Evolutionary conservation across 2,797 vertebrate genomes (phyloP), one percentile per base, ranked within the genome.

Genomic region (Capromys pilorides): DNA sequence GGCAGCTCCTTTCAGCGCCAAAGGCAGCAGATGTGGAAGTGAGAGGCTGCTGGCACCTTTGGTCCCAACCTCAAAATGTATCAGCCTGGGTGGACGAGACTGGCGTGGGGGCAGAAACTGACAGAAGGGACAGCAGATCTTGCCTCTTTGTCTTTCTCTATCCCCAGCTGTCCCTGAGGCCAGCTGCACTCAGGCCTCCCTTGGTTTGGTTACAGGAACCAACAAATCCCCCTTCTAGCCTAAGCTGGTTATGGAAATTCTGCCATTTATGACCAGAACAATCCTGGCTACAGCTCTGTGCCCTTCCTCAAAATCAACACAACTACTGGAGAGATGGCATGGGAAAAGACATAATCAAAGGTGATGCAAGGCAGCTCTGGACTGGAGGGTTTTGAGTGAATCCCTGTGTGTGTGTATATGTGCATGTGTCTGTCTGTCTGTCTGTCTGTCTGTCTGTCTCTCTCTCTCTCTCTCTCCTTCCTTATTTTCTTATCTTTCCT

Each of bases 181-280:
- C 83, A 73, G 36, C 79, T 54, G 36, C 9, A 45, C 51, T 49
- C 13, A 31, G 24, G 14, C 6, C 2, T 26, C 66, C 16, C n/a
- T 87, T 69, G 59, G 71, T 82, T 75, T 86, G 69, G 21, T 90
- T 92, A 93, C 9, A 88, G 64, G 39, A 73, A 86, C 45, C 57
- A 66, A 86, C 39, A 93, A 75, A n/a, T 73, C 33, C 13, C 57
- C 39, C 41, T 66, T 92, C 61, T 69, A 67, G n/a, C 61, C 16
- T 67, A 26, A 39, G 28, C 49, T 69, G 28, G 59, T 81, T 69
- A 41, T 62, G 26, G 24, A 86, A 94, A 54, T 66, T 75, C 75
- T 79, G 54, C 61, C 36, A 39, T 75, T 84, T 61, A 8, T 62
- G 26, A 77, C 54, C 51, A 59, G 51, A 69, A 4, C 61, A 54